Conservation (phyloP, 2,113 vertebrate species). For the Charina bottae region DNA sequence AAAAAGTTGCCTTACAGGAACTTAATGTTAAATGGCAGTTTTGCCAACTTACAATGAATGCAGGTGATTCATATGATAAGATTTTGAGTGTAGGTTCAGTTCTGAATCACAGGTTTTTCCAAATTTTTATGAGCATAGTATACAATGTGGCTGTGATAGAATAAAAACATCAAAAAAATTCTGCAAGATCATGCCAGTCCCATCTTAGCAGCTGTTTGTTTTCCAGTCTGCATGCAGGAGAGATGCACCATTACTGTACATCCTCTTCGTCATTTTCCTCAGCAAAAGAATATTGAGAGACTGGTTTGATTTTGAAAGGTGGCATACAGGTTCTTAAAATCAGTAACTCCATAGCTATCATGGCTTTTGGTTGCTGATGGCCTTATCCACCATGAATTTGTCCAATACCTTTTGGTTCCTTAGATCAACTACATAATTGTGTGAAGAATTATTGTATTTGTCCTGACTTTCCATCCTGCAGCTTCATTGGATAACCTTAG, state of each 20-base stretch:
- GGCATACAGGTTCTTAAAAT: not conserved
- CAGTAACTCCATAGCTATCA: not conserved
- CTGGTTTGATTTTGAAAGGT: not conserved
- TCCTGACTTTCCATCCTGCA: not conserved
- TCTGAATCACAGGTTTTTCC: not conserved
- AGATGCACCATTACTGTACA: not conserved
- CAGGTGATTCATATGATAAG: constrained; percentile 12
- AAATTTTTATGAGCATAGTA: not conserved
- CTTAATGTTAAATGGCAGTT: constrained; percentile 5
- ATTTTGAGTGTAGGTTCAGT: not conserved
- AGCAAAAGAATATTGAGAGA: not conserved
- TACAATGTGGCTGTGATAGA: not conserved
- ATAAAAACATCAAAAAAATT: not conserved
- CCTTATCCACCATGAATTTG: not conserved
- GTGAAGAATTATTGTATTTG: not conserved
- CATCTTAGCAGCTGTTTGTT: not conserved
- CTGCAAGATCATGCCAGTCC: not conserved
- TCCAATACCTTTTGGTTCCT: not conserved
- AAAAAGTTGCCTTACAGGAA: not conserved
- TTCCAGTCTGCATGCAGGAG: not conserved
- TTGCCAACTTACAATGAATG: constrained; percentile 41
- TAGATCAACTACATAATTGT: not conserved
- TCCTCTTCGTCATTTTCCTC: not conserved
- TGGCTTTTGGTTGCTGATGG: not conserved
- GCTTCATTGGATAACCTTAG: not conserved